Evolutionary conservation across 2,113 vertebrate genomes (phyloP).

Genomic region (Thalassoma bifasciatum): DNA sequence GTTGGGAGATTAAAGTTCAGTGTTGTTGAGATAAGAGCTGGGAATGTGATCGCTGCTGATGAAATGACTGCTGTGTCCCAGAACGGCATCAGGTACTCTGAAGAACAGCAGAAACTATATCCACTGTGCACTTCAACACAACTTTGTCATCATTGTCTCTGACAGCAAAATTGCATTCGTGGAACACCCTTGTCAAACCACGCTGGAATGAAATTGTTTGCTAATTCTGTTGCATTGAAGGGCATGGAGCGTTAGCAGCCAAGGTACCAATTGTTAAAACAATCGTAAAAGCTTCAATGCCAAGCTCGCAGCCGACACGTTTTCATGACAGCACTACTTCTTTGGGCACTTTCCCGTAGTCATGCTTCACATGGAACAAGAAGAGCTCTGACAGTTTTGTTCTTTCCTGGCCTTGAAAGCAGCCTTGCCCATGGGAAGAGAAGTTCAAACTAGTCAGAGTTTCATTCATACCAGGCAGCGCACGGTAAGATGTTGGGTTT

Average conservation of each 20-base stretch:
- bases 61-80: conserved; percentile 2
- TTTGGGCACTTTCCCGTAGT: not conserved
- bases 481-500: not conserved
- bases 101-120: not conserved
- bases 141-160: not conserved
- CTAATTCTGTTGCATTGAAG: not conserved
- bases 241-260: not conserved
- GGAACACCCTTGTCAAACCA: not conserved
- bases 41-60: conserved; percentile 12
- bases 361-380: not conserved
- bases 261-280: not conserved
- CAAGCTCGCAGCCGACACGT: not conserved
- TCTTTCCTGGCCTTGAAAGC: not conserved
- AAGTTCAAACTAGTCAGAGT: not conserved
- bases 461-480: not conserved
- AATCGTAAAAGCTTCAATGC: not conserved
- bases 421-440: not conserved
- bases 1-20: conserved; percentile 9
- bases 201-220: not conserved
- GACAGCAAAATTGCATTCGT: not conserved
- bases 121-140: not conserved
- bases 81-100: not conserved
- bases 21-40: conserved; percentile 24
- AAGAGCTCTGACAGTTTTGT: not conserved
- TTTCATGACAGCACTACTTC: not conserved